Evolutionary conservation across 2,797 vertebrate species (phyloP), one percentile per base, ranked within the genome.

Genomic region (Lepilemur ruficaudatus): DNA sequence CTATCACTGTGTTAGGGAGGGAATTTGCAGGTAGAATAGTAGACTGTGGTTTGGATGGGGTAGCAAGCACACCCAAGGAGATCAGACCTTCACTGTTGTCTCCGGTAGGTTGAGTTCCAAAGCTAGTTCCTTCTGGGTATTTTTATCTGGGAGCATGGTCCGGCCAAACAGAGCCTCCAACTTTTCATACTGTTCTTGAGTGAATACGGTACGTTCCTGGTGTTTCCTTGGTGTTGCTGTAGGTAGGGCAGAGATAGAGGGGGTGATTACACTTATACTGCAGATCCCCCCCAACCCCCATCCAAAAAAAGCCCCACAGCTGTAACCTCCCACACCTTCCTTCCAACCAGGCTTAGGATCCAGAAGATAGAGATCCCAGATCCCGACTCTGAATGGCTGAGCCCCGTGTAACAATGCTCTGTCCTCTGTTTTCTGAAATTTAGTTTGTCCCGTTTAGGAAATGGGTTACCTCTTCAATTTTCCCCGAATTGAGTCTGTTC

Each of bases 91-190:
- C 38, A 93, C 48, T 43, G 50, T 69, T 57, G 75, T 52, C 30
- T 83, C 80, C 0, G 17, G 20, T 41, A 92, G 63, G 35, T 38
- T 43, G 81, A 96, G 72, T 92, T 91, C 83, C 59, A 55, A 79
- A 92, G 95, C 81, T 15, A 95, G 43, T 48, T 84, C n/a, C 35
- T 70, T 89, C 80, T n/a, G 80, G 48, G 38, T n/a, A 10, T 18
- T 78, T 65, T 75, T 84, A 80, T 76, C 48, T 70, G 86, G 95
- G 73, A 80, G 80, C 85, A 83, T 93, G 65, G 28, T 94, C 35
- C 55, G 59, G 11, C 32, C 35, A 75, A 94, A 95, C 18, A 94
- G 1, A 41, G 84, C 43, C 65, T 95, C 85, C 82, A 95, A 23
- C 25, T 88, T 72, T 69, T 91, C 10, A 8, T 57, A 14, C 50